Evolutionary conservation across 92 coral and sea anemone species (phyloP).

Genomic region (Epizoanthus stellaris): DNA sequence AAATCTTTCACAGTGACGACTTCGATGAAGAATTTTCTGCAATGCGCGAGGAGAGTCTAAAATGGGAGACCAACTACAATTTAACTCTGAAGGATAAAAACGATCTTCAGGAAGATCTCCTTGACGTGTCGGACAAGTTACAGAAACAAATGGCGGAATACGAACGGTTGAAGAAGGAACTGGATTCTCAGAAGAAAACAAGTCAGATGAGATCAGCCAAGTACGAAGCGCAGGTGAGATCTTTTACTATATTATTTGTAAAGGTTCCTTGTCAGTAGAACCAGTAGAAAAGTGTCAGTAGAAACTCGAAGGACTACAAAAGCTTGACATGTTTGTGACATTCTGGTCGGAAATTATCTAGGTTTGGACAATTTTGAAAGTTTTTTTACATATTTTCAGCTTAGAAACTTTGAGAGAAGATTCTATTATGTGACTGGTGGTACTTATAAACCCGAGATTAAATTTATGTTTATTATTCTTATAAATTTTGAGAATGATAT

Average conservation of each 20-base stretch:
- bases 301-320: no score
- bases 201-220: conserved; percentile 64
- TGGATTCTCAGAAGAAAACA: conserved; percentile 67
- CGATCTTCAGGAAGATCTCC: conserved; percentile 38
- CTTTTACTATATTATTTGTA: neutral
- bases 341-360: no score
- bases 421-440: no score
- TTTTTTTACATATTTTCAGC: no score
- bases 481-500: no score
- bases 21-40: conserved; percentile 67
- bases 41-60: conserved; percentile 69
- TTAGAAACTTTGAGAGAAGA: no score
- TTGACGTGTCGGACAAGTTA: conserved; percentile 41
- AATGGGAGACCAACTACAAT: conserved; percentile 67
- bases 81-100: conserved; percentile 30
- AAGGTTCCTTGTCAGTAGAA: neutral
- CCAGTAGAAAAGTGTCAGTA: no score
- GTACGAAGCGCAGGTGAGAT: conserved; percentile 69
- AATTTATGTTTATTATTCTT: no score
- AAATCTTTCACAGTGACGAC: conserved; percentile 4
- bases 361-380: no score
- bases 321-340: no score
- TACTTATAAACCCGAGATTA: no score
- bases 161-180: conserved; percentile 70
- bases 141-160: conserved; percentile 46